A percentile compares a stretch with the other conserved stretches of the same genome.
These are phyloP conservation scores for Sycophila texana DNA, from an alignment of 2,888 invertebrate genomes.

Conservation along the genomic window DNA sequence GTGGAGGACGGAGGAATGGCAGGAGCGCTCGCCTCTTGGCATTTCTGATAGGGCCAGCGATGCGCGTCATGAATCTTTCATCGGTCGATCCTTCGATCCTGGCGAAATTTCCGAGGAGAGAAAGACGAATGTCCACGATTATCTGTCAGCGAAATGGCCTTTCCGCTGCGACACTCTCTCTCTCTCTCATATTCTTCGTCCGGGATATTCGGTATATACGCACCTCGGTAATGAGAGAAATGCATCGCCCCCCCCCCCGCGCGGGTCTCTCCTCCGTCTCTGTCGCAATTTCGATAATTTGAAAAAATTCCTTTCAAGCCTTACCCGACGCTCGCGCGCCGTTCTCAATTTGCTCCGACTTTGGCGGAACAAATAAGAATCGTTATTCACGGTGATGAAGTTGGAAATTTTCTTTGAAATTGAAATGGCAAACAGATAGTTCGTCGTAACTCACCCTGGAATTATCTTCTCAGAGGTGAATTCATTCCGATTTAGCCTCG, in stretches of 20 bases:
- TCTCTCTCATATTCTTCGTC: neutral
- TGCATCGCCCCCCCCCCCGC: conserved; percentile 20
- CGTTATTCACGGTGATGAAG: conserved; percentile 35
- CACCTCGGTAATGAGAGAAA: conserved; percentile 41
- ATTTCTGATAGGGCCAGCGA: conserved; percentile 68
- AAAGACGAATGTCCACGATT: conserved; percentile 59
- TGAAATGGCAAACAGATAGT: conserved; percentile 40
- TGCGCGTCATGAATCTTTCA: conserved; percentile 74
- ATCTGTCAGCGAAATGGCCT: conserved; percentile 58
- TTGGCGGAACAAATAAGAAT: conserved; percentile 43
- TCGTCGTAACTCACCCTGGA: conserved; percentile 16
- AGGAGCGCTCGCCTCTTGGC: conserved; percentile 60
- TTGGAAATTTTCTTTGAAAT: conserved; percentile 34
- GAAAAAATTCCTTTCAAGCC: conserved; percentile 37
- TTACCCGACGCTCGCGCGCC: neutral
- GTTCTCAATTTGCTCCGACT: conserved; percentile 2
- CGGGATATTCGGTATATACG: conserved; percentile 10
- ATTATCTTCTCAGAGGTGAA: neutral
- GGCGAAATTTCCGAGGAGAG: conserved; percentile 57
- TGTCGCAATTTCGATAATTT: conserved; percentile 48
- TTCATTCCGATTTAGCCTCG: neutral
- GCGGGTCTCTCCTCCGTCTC: neutral
- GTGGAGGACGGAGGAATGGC: conserved; percentile 54
- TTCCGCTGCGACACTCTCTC: conserved; percentile 41
- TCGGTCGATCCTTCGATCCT: conserved; percentile 64